phyloP scores from a whole-genome alignment of 2,113 vertebrate species.

The Leptobrachium leishanense region DNA sequence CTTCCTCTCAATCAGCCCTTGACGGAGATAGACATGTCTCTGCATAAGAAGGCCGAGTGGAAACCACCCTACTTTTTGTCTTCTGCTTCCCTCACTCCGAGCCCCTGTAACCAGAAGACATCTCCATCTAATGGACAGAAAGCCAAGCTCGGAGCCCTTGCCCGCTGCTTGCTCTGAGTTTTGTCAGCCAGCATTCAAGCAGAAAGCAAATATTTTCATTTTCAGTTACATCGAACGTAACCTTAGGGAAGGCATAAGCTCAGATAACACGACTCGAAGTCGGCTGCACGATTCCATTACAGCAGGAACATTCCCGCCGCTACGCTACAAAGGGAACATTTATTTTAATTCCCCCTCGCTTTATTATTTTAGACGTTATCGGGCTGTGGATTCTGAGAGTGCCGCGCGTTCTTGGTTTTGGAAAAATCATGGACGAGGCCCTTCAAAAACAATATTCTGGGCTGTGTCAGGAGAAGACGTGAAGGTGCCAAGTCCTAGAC shows the following conservation, averaged over 20 bases:
- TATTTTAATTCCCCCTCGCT: neutral
- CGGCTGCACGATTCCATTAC: neutral
- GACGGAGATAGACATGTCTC: too few species aligned
- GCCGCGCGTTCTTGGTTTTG: neutral
- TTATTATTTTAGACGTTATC: neutral
- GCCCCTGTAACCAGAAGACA: neutral
- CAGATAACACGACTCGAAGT: neutral
- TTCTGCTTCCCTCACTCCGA: too few species aligned
- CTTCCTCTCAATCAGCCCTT: too few species aligned
- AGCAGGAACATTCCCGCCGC: neutral
- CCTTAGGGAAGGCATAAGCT: constrained; percentile 1
- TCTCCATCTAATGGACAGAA: neutral
- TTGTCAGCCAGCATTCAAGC: neutral
- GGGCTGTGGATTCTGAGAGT: neutral
- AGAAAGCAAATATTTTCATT: constrained; percentile 3
- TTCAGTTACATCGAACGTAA: neutral
- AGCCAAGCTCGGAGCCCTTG: neutral
- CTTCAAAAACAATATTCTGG: neutral
- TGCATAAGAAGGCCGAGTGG: too few species aligned
- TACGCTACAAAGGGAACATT: constrained; percentile 1
- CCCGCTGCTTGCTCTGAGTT: neutral
- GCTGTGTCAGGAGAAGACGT: neutral
- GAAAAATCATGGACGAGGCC: neutral
- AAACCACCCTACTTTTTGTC: too few species aligned
- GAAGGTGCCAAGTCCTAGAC: neutral